Evolutionary conservation across 2,113 vertebrate genomes (phyloP).

Genomic region (Calypte anna): DNA sequence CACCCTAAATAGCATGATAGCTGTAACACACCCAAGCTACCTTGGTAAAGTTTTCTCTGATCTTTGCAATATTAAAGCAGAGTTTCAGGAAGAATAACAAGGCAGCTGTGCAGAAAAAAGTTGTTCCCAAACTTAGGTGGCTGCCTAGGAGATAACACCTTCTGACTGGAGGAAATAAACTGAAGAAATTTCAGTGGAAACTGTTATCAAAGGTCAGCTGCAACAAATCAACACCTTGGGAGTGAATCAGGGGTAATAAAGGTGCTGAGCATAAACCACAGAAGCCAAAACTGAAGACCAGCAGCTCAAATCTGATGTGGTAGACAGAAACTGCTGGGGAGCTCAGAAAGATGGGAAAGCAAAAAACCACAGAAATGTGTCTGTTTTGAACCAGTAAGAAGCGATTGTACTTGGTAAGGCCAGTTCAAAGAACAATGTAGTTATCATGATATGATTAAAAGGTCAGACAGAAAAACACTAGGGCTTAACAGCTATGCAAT

Average conservation of each 20-base stretch:
- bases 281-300: not conserved
- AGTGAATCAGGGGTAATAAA: not conserved
- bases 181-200: not conserved
- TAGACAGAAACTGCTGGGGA: not conserved
- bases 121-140: not conserved
- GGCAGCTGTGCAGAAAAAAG: not conserved
- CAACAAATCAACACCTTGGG: not conserved
- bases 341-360: not conserved
- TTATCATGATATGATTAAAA: not conserved
- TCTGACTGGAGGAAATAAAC: not conserved
- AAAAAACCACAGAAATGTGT: not conserved
- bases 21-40: not conserved
- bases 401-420: not conserved
- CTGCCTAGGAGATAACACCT: not conserved
- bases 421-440: not conserved
- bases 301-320: not conserved
- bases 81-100: not conserved
- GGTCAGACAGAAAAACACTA: not conserved
- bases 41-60: not conserved
- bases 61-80: not conserved
- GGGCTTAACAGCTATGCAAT: not conserved
- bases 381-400: not conserved
- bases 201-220: not conserved
- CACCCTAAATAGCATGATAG: not conserved
- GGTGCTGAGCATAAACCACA: not conserved